These are phyloP conservation scores for Sebastes oblongus DNA, from an alignment of 2,797 vertebrate genomes.

Conservation along the genomic window DNA sequence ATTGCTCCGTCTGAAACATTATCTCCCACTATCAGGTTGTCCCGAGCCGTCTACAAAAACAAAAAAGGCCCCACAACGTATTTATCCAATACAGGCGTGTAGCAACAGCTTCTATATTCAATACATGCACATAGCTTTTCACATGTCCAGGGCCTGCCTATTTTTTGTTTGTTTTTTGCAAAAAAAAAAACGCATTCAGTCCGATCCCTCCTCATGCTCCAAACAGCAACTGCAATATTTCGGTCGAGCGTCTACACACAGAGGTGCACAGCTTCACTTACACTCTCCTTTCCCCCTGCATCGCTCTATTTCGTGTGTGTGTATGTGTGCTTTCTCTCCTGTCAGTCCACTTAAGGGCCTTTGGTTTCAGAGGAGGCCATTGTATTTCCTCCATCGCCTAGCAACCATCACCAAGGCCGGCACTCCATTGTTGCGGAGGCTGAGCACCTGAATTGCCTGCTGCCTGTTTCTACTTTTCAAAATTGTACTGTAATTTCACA, in stretches of 20 bases:
- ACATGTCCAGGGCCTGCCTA: neutral
- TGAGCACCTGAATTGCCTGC: constrained; percentile 81
- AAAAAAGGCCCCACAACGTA: neutral
- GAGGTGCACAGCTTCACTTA: constrained; percentile 72
- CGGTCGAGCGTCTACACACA: constrained; percentile 31
- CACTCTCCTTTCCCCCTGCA: constrained; percentile 54
- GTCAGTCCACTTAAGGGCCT: constrained; percentile 85
- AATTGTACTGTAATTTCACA: constrained; percentile 83
- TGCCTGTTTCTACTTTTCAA: constrained; percentile 81
- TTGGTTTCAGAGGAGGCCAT: constrained; percentile 87
- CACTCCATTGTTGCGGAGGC: constrained; percentile 84
- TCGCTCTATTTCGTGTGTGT: constrained; percentile 49
- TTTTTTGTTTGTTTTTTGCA: neutral
- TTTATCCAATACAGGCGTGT: neutral
- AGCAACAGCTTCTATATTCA: neutral
- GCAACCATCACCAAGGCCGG: constrained; percentile 88
- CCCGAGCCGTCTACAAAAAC: constrained; percentile 14
- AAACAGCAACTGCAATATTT: constrained; percentile 53
- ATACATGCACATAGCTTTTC: neutral
- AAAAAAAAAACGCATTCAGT: constrained; percentile 1
- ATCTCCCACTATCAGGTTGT: constrained; percentile 49
- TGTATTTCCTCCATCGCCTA: constrained; percentile 86
- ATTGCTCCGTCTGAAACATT: constrained; percentile 47
- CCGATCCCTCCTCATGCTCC: constrained; percentile 4
- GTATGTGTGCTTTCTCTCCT: constrained; percentile 68